phyloP scores from a whole-genome alignment of 2,113 vertebrate species.

The Psilopsiagon aymara region DNA sequence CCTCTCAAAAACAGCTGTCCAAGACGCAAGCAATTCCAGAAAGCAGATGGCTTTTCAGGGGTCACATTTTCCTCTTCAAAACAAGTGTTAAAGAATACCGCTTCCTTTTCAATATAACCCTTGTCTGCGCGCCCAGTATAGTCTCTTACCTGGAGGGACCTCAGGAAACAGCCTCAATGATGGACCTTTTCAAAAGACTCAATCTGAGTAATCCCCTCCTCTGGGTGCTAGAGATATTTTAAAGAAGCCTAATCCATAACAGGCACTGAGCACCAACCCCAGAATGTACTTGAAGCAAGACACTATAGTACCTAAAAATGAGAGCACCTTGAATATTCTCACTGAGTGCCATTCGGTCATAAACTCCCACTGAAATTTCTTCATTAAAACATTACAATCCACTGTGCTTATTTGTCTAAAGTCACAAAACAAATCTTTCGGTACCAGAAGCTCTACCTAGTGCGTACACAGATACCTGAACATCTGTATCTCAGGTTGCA shows the following conservation, averaged over 20 bases:
- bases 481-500: not conserved
- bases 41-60: not conserved
- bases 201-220: not conserved
- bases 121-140: not conserved
- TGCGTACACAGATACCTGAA: not conserved
- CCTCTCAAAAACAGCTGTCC: not conserved
- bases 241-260: not conserved
- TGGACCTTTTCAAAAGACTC: not conserved
- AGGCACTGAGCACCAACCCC: not conserved
- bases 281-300: not conserved
- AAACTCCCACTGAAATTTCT: not conserved
- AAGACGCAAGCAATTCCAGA: not conserved
- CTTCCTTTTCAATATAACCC: not conserved
- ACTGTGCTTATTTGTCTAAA: not conserved
- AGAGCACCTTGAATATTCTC: not conserved
- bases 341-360: fast-evolving
- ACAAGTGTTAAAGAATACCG: not conserved
- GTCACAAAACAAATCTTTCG: not conserved
- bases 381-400: not conserved
- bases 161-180: not conserved
- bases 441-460: not conserved
- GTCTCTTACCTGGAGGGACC: not conserved
- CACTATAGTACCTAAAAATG: not conserved
- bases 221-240: not conserved
- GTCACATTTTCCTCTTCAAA: not conserved